Evolutionary conservation across 2,113 vertebrate genomes (phyloP), one percentile per base, ranked within the genome.

Genomic region (Brachyhypopomus occidentalis): DNA sequence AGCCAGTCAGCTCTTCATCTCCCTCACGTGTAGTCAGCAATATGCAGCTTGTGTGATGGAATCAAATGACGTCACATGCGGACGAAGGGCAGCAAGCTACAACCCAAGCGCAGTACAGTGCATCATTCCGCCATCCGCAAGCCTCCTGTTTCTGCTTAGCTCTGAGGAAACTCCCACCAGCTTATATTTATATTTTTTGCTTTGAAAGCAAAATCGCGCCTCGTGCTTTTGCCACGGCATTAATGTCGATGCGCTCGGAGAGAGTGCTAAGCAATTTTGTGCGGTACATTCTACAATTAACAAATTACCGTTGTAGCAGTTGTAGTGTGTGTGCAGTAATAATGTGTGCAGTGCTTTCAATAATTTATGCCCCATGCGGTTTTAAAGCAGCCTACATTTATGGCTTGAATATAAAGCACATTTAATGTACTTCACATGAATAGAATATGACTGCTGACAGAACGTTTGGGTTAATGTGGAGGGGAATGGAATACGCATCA

Each of bases 251-350:
- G 22, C 60, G 69, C 64, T 22, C 19, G 5, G 69, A 23, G 76
- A 72, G 52, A 60, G 23, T 36, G 30, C 67, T 78, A 78, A 80
- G 69, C 69, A 85, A 63, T 22, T 30, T 30, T 75, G 70, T 77
- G 62, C 59, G 78, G 60, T 66, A 36, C 56, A 72, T 41, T 30
- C 75, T 85, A 41, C 81, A 41, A 79, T 83, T 82, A 80, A 55
- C 78, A 83, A 87, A 87, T 83, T 78, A 75, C 81, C 73, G 76
- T 78, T 66, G 66, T 60, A 16, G 59, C 58, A 73, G 59, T 34
- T 72, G 79, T 64, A 34, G 78, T 82, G 77, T 77, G 66, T 30
- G 30, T 30, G 3, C 30, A 30, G 30, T 30, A 30, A 30, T 82
- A 71, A 48, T 70, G 30, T 66, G 66, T 23, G 23, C 62, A 56